phyloP scores from a whole-genome alignment of 2,888 invertebrate genomes.

The Syritta pipiens region DNA sequence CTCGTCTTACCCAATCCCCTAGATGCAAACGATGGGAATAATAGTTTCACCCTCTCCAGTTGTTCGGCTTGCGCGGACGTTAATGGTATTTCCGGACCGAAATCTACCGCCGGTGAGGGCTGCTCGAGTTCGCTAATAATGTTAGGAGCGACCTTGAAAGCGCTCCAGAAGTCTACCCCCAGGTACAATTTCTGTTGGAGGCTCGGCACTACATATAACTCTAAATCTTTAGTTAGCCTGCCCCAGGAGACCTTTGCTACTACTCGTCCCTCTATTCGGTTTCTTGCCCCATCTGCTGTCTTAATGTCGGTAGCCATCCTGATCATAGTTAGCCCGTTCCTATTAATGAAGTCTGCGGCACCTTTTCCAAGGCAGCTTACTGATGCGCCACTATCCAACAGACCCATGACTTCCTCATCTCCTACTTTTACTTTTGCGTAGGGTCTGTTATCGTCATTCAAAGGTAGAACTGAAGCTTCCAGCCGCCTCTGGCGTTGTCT shows the following conservation, averaged over 20 bases:
- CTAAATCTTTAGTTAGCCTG: too few species aligned
- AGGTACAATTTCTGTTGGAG: background rate
- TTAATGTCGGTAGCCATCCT: background rate
- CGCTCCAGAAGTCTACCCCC: background rate
- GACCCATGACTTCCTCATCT: background rate
- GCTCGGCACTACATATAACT: too few species aligned
- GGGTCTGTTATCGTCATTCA: slow-evolving; percentile 6
- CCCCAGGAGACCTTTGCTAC: too few species aligned
- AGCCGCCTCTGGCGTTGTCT: background rate
- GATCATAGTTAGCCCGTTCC: background rate
- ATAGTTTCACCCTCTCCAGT: too few species aligned
- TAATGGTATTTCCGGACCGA: background rate
- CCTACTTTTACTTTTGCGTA: too few species aligned
- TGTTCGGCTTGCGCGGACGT: too few species aligned
- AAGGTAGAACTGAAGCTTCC: background rate
- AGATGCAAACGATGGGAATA: background rate
- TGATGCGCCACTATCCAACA: slow-evolving; percentile 7
- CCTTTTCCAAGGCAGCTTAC: slow-evolving; percentile 4
- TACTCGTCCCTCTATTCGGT: too few species aligned
- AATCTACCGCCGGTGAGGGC: too few species aligned
- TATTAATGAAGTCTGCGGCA: background rate
- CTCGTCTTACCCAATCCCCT: background rate
- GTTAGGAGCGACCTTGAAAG: background rate
- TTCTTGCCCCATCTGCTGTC: background rate
- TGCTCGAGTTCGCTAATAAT: too few species aligned